These are phyloP conservation scores for Rotaria sp. DNA, from an alignment of 2,888 invertebrate species.

Conservation along the genomic window DNA sequence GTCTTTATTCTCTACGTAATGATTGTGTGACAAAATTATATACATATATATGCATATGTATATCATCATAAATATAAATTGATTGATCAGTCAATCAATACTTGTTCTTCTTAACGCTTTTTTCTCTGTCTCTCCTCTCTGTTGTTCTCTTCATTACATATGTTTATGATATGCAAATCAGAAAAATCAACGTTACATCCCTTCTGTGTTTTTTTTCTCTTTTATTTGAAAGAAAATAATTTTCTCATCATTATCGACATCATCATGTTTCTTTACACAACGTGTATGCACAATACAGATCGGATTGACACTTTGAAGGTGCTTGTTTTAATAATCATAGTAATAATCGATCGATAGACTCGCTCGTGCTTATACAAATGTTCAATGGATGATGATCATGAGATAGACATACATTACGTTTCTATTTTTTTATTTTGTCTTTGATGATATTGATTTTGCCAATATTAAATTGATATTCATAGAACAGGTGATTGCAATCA, in stretches of 20 bases:
- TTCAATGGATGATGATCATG: conserved; percentile 9
- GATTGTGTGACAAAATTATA: not conserved
- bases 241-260: conserved; percentile 22
- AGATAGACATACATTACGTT: conserved; percentile 14
- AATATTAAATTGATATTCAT: not conserved
- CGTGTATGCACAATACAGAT: not conserved
- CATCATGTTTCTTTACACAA: conserved; percentile 13
- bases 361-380: conserved; percentile 1
- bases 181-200: conserved; percentile 8
- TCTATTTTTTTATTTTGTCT: not conserved
- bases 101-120: not conserved
- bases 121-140: too few species aligned
- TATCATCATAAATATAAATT: not conserved
- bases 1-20: too few species aligned
- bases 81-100: conserved; percentile 15
- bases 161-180: conserved; percentile 18
- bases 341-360: not conserved
- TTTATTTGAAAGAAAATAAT: not conserved
- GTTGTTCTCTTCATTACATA: not conserved
- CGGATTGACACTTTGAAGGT: conserved; percentile 22
- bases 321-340: not conserved
- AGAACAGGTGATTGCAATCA: not conserved
- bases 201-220: not conserved
- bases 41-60: not conserved
- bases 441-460: not conserved